Evolutionary conservation across 2,797 vertebrate genomes (phyloP), one percentile per base, ranked within the genome.

Genomic region (Triplophysa yarkandensis): DNA sequence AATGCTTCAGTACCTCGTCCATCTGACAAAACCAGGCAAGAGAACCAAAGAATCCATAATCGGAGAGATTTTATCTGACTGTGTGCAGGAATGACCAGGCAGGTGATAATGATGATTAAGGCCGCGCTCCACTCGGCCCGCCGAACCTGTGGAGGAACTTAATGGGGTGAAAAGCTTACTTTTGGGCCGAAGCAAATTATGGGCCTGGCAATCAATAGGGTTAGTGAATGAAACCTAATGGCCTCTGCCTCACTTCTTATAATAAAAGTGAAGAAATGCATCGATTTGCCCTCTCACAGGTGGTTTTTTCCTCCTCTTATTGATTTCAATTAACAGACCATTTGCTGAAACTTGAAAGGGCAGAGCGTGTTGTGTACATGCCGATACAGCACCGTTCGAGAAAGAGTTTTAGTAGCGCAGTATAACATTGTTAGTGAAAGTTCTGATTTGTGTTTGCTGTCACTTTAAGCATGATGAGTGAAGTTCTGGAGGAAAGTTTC

Each of bases 71-170:
- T 88, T 83, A 85, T 89, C 82, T 86, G 80, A 83, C 78, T 81
- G 74, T 85, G 75, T 27, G 64, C 76, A 76, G 72, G 69, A 88
- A 88, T 83, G 85, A 87, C 72, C 58, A 74, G 82, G 82, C 84
- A 88, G 87, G 86, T 87, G 84, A 88, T 92, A 89, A 88, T 90
- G 88, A 88, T 90, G 88, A 90, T 87, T 82, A 86, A 89, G 82
- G 83, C 86, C 34, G 71, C 65, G 77, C 77, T 78, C 50, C 67
- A 66, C 64, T 81, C 75, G 61, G 83, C 83, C 84, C 84, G 83
- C 81, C 83, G 76, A 81, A 79, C 83, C 78, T 78, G 77, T 81
- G 81, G 64, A 78, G 30, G 68, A 71, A 83, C 54, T 80, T 90
- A 91, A 91, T 91, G 89, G 85, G 84, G 81, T 88, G 88, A 88